These are phyloP conservation scores for Megaceryle alcyon DNA, from an alignment of 2,797 vertebrate genomes.

Conservation along the genomic window DNA sequence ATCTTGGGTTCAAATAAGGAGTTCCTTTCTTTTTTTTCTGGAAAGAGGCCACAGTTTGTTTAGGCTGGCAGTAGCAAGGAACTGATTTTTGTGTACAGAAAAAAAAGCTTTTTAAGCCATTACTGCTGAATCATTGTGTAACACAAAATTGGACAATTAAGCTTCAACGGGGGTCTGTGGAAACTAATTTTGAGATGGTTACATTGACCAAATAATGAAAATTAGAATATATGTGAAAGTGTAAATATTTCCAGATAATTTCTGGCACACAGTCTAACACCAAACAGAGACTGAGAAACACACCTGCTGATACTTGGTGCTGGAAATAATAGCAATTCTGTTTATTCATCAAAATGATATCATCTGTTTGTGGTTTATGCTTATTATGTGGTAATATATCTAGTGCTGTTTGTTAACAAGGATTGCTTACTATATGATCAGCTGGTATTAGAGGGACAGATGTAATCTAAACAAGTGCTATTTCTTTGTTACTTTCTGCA, in stretches of 20 bases:
- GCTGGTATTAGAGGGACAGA: background rate
- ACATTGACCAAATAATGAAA: background rate
- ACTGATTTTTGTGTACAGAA: background rate
- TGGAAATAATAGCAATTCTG: background rate
- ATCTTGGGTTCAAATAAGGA: slow-evolving; percentile 57
- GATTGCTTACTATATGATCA: background rate
- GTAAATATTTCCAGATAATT: background rate
- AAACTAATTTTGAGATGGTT: background rate
- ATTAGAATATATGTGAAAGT: background rate
- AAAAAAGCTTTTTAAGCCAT: slow-evolving; percentile 2
- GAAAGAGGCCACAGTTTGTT: slow-evolving; percentile 57
- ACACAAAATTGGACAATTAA: accelerated
- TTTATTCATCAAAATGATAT: background rate
- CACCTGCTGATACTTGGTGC: background rate
- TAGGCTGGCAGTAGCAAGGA: background rate
- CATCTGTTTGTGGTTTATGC: background rate
- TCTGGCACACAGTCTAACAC: background rate
- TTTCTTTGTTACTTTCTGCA: background rate
- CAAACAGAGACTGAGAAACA: background rate
- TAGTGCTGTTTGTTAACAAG: background rate
- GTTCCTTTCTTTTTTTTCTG: slow-evolving; percentile 43
- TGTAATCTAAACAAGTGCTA: background rate
- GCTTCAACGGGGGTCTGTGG: background rate
- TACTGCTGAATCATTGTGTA: slow-evolving; percentile 41
- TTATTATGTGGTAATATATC: background rate